Conservation (phyloP, 2,113 vertebrate genomes). For the Pachyramphus minor region DNA sequence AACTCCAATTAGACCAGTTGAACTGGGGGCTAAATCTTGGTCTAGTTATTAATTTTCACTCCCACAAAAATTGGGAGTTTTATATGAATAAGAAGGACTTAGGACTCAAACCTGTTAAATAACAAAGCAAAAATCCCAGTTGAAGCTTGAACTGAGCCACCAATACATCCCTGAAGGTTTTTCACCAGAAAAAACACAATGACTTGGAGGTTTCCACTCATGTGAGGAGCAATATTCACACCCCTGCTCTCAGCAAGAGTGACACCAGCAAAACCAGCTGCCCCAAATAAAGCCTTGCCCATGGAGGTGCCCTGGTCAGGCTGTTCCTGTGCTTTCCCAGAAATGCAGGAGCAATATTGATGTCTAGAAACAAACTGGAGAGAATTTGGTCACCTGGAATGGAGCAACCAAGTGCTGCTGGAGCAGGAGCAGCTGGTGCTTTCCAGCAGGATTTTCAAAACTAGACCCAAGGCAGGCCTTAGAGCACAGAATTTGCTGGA, state of each 20-base stretch:
- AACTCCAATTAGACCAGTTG: not conserved
- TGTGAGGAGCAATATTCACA: accelerated
- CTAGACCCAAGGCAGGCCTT: not conserved
- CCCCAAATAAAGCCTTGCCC: not conserved
- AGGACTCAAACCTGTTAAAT: not conserved
- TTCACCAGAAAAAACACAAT: not conserved
- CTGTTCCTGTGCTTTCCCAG: not conserved
- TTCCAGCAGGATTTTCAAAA: not conserved
- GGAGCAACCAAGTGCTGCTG: not conserved
- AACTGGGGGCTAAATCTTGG: not conserved
- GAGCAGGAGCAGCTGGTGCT: not conserved
- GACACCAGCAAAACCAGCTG: not conserved
- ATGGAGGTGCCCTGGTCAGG: not conserved
- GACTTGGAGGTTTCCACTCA: not conserved
- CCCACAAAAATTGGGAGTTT: not conserved
- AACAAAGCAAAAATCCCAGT: not conserved
- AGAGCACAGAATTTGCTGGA: not conserved
- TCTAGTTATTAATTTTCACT: not conserved
- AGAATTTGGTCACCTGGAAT: not conserved
- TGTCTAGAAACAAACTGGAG: not conserved
- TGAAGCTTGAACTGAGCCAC: not conserved
- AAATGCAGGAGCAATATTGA: not conserved
- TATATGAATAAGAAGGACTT: not conserved
- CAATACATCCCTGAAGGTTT: accelerated
- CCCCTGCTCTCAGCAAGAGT: not conserved